These are phyloP conservation scores for Hoplostethus mediterraneus DNA, from an alignment of 2,797 vertebrate genomes.

Conservation along the genomic window DNA sequence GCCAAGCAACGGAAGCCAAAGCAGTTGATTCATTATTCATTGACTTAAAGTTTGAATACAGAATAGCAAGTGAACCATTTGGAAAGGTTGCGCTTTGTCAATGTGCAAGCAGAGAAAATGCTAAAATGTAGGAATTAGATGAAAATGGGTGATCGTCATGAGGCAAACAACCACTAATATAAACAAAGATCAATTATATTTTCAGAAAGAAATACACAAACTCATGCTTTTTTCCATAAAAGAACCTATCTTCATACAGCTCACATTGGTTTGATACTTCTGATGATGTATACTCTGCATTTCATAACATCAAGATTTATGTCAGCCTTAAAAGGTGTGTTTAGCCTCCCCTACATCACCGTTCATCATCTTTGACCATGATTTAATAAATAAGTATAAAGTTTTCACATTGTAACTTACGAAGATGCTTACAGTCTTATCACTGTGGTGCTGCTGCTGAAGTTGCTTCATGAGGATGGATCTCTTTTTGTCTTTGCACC, in stretches of 20 bases:
- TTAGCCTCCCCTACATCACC: too few relatives aligned
- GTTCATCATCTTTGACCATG: too few relatives aligned
- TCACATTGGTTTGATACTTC: too few relatives aligned
- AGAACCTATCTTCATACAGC: too few relatives aligned
- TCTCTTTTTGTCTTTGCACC: constrained; percentile 98
- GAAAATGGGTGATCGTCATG: too few relatives aligned
- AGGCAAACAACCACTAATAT: background rate
- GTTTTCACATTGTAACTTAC: constrained; percentile 62
- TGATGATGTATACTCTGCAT: too few relatives aligned
- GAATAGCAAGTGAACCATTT: constrained; percentile 31
- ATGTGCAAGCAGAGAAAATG: background rate
- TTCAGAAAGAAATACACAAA: too few relatives aligned
- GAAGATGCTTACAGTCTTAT: constrained; percentile 90
- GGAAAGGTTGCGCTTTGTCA: background rate
- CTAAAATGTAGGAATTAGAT: background rate
- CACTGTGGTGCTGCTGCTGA: constrained; percentile 91
- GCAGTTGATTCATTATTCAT: constrained; percentile 69
- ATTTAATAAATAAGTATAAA: too few relatives aligned
- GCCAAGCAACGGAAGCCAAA: constrained; percentile 67
- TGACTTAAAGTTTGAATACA: constrained; percentile 65
- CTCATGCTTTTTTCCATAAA: too few relatives aligned
- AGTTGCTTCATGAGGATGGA: constrained; percentile 93
- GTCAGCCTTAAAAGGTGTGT: too few relatives aligned
- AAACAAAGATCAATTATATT: background rate
- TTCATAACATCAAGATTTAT: too few relatives aligned